Evolutionary conservation across 53 echinoderm and acorn worm species (phyloP).

Genomic region (Echinarachnius parma): DNA sequence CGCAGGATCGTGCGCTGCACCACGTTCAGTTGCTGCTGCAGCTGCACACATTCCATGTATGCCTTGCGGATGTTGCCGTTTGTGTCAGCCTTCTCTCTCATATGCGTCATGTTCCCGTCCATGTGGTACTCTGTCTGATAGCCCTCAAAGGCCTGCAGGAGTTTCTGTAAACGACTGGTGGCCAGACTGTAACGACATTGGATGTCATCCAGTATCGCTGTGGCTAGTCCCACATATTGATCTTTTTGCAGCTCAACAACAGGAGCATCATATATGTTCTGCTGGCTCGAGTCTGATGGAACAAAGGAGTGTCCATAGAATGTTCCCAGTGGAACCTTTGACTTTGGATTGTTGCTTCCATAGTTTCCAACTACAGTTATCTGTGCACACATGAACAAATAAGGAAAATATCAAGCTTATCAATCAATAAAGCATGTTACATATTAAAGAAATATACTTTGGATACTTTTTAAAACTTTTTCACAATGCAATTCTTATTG

Average conservation of each 20-base stretch:
- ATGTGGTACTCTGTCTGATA: slow-evolving; percentile 41
- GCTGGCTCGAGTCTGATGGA: slow-evolving; percentile 10
- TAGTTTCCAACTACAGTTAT: slow-evolving; percentile 97
- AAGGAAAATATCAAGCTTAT: too few species aligned
- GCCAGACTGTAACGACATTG: slow-evolving; percentile 92
- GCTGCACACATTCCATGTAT: slow-evolving; percentile 73
- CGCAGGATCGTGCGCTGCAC: slow-evolving; percentile 56
- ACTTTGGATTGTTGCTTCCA: slow-evolving; percentile 88
- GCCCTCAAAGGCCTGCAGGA: slow-evolving; percentile 49
- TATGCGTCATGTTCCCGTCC: slow-evolving; percentile 28
- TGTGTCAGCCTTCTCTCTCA: slow-evolving; percentile 41
- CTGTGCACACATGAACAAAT: too few species aligned
- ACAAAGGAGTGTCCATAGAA: slow-evolving; percentile 96
- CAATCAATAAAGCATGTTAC: too few species aligned
- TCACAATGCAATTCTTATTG: too few species aligned
- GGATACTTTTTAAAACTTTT: too few species aligned
- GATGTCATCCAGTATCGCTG: slow-evolving; percentile 85
- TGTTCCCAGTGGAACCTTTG: slow-evolving; percentile 92
- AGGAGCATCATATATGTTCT: slow-evolving; percentile 28
- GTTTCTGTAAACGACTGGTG: slow-evolving; percentile 72
- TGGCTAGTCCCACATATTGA: slow-evolving; percentile 72
- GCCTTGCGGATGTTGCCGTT: slow-evolving; percentile 66
- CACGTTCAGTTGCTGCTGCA: slow-evolving; percentile 81
- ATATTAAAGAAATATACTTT: too few species aligned
- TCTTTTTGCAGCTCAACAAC: slow-evolving; percentile 62